These are phyloP conservation scores for Nomada flava DNA, from an alignment of 2,888 invertebrate genomes.

Conservation along the genomic window DNA sequence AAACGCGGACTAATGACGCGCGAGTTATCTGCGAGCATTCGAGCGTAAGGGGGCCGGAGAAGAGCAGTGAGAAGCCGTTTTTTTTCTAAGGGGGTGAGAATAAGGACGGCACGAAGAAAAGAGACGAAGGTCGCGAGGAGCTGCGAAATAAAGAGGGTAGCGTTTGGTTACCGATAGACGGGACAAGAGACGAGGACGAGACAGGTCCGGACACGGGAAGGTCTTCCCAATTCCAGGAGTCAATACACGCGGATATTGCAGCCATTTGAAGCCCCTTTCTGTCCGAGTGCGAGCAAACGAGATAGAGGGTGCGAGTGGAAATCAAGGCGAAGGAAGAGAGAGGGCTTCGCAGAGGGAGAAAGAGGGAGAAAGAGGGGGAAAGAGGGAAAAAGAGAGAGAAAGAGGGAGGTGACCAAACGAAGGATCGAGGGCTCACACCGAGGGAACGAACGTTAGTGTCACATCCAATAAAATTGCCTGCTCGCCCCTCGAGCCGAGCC, in stretches of 20 bases:
- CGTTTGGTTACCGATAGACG: constrained; percentile 65
- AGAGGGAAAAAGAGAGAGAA: constrained; percentile 8
- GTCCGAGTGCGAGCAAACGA: constrained; percentile 64
- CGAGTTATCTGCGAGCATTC: constrained; percentile 47
- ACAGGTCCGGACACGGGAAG: constrained; percentile 69
- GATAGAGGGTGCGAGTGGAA: constrained; percentile 42
- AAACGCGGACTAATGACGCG: constrained; percentile 66
- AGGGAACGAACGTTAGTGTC: constrained; percentile 73
- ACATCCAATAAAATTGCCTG: constrained; percentile 80
- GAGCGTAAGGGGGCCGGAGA: constrained; percentile 33
- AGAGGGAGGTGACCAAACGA: constrained; percentile 51
- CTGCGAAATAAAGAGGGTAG: constrained; percentile 55
- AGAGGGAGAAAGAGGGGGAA: constrained; percentile 1
- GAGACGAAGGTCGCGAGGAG: constrained; percentile 18
- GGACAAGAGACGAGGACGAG: constrained; percentile 49
- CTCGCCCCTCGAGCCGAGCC: constrained; percentile 67
- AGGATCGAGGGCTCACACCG: constrained; percentile 61
- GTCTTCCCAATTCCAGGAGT: constrained; percentile 79
- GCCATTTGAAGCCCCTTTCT: constrained; percentile 77
- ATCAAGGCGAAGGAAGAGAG: constrained; percentile 5
- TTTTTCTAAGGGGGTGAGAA: background rate
- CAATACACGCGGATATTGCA: constrained; percentile 80
- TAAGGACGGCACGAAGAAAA: constrained; percentile 14
- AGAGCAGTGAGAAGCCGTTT: constrained; percentile 28
- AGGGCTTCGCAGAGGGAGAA: background rate